Percentiles rank a stretch among this genome's conserved stretches.
phyloP scores from a whole-genome alignment of 1,140 invertebrate genomes.

The Oppia nitens region DNA sequence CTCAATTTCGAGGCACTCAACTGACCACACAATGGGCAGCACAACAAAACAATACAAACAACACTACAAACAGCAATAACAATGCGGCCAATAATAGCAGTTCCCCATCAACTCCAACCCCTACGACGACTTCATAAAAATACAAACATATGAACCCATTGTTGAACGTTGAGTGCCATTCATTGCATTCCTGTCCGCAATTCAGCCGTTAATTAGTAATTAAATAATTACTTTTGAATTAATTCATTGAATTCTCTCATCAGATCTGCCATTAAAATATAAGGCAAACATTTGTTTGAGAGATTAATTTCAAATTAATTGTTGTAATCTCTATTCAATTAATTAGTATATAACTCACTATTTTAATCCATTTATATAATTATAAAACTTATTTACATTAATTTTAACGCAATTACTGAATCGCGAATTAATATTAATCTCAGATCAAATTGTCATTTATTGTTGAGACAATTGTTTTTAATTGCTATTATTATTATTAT shows the following conservation, averaged over 20 bases:
- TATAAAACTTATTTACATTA: too few species aligned
- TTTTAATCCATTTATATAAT: too few species aligned
- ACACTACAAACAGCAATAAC: not conserved
- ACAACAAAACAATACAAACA: not conserved
- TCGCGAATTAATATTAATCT: too few species aligned
- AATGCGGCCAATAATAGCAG: not conserved
- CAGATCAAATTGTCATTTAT: too few species aligned
- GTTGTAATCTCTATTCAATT: too few species aligned
- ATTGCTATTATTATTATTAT: too few species aligned
- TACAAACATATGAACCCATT: not conserved
- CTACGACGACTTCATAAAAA: not conserved
- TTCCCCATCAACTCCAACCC: not conserved
- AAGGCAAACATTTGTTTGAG: too few species aligned
- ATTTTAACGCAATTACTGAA: too few species aligned
- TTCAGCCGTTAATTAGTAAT: not conserved
- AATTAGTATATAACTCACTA: too few species aligned
- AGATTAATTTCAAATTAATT: too few species aligned
- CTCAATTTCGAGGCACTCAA: not conserved
- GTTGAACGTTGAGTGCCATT: not conserved
- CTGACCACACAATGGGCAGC: not conserved
- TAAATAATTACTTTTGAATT: not conserved
- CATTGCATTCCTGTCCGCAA: not conserved
- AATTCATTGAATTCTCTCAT: too few species aligned
- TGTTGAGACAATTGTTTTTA: too few species aligned
- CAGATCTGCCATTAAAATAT: not conserved